Evolutionary conservation across 2,113 vertebrate genomes (phyloP).

Genomic region (Glaucidium brasilianum): DNA sequence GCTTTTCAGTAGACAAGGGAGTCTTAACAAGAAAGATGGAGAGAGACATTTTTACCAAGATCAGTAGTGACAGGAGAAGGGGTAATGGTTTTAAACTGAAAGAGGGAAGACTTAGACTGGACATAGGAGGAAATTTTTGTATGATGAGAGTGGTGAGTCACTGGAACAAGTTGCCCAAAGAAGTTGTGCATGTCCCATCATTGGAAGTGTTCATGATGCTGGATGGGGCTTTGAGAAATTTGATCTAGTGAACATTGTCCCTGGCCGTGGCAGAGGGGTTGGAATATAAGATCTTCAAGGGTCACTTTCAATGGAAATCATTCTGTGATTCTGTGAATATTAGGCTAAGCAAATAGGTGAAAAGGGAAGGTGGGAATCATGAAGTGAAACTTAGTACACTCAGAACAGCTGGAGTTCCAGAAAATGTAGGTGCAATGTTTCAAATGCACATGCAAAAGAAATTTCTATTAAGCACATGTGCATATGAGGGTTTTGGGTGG

Average conservation of each 20-base stretch:
- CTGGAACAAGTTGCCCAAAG: background rate
- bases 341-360: background rate
- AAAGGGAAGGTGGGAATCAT: background rate
- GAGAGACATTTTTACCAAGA: background rate
- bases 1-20: background rate
- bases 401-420: background rate
- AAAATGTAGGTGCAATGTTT: background rate
- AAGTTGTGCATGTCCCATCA: background rate
- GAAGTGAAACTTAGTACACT: background rate
- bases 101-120: background rate
- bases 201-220: background rate
- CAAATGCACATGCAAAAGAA: background rate
- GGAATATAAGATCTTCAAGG: background rate
- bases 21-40: background rate
- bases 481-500: background rate
- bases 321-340: background rate
- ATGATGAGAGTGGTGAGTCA: background rate
- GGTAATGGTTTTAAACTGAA: background rate
- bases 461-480: background rate
- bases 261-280: background rate
- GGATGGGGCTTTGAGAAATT: background rate
- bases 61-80: background rate
- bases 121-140: background rate
- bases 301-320: background rate
- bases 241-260: background rate